phyloP scores from a whole-genome alignment of 2,797 vertebrate species.

The Lithobates pipiens region DNA sequence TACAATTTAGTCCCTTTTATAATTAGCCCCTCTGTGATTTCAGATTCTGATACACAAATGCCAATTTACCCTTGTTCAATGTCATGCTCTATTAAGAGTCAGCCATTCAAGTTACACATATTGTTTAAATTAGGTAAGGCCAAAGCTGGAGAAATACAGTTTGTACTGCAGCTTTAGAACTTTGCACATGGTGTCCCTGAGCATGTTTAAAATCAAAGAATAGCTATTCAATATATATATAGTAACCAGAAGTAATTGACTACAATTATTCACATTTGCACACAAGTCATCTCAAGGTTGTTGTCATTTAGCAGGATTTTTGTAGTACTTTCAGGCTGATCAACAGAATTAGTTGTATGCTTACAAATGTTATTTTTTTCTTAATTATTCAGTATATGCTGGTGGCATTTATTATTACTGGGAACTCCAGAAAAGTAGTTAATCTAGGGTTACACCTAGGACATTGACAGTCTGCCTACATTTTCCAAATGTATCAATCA shows the following conservation, averaged over 20 bases:
- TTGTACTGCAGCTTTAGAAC: background rate
- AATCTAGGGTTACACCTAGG: too few species aligned
- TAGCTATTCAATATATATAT: conserved; percentile 25
- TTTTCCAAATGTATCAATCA: too few species aligned
- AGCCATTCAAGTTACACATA: conserved; percentile 32
- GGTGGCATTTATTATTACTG: too few species aligned
- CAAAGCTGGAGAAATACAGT: background rate
- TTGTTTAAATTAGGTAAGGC: conserved; percentile 45
- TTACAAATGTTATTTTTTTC: background rate
- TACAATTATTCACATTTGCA: conserved; percentile 10
- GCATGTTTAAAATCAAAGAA: conserved; percentile 8
- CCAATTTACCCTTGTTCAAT: conserved; percentile 47
- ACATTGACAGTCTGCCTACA: too few species aligned
- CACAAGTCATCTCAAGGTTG: conserved; percentile 12
- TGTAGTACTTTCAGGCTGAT: background rate
- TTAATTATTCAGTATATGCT: too few species aligned
- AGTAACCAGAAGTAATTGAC: background rate
- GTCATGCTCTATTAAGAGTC: conserved; percentile 52
- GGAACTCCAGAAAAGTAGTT: too few species aligned
- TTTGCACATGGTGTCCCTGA: background rate
- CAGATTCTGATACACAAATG: conserved; percentile 47
- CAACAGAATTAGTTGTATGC: background rate
- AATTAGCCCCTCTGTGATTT: conserved; percentile 54
- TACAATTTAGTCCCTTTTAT: conserved; percentile 19
- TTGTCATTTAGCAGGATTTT: background rate